These are phyloP conservation scores for Epizoanthus ramosus DNA, from an alignment of 92 coral and sea anemone genomes.

Conservation along the genomic window DNA sequence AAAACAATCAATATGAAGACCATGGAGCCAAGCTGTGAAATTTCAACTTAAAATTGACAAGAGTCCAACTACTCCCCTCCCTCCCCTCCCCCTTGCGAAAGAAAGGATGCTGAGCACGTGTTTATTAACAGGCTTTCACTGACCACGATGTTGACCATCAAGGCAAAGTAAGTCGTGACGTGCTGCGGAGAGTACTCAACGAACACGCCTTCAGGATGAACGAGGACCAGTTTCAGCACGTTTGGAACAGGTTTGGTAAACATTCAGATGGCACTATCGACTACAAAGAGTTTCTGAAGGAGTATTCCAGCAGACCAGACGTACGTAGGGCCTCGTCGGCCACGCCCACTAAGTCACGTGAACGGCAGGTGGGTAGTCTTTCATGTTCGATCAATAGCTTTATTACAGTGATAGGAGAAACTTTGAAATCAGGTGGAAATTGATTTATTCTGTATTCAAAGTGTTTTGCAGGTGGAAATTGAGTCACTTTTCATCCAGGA, in stretches of 20 bases:
- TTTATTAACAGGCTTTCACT: slow-evolving; percentile 74
- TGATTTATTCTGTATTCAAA: background rate
- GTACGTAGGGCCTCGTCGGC: slow-evolving; percentile 68
- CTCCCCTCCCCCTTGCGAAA: background rate
- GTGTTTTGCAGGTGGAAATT: background rate
- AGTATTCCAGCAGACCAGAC: slow-evolving; percentile 71
- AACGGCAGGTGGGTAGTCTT: slow-evolving; percentile 56
- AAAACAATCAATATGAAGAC: too few species aligned
- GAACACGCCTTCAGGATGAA: slow-evolving; percentile 91
- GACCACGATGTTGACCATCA: slow-evolving; percentile 69
- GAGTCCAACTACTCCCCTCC: too few species aligned
- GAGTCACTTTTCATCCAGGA: background rate
- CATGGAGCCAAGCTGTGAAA: too few species aligned
- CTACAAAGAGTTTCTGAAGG: slow-evolving; percentile 86
- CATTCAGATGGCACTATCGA: slow-evolving; percentile 77
- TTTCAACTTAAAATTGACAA: too few species aligned
- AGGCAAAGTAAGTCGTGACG: slow-evolving; percentile 68
- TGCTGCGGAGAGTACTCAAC: slow-evolving; percentile 70
- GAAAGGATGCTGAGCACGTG: background rate
- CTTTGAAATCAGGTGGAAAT: background rate
- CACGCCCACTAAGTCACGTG: slow-evolving; percentile 78
- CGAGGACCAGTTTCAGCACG: slow-evolving; percentile 81
- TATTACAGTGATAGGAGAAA: background rate
- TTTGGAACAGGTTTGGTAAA: slow-evolving; percentile 73
- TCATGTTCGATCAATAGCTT: background rate